Evolutionary conservation across 2,797 vertebrate genomes (phyloP).

Genomic region (Trematomus bernacchii): DNA sequence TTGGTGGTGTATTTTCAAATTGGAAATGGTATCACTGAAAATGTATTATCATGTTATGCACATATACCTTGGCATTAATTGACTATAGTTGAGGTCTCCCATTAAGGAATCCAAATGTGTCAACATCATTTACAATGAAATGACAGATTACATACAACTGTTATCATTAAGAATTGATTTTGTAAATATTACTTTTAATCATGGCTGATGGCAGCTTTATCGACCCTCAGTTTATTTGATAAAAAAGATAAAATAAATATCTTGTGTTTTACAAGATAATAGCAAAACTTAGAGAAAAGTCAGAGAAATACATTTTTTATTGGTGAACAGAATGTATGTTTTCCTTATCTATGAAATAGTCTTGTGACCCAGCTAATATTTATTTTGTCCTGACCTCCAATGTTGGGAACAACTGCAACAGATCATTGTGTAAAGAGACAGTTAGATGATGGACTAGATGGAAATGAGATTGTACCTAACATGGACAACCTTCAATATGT

Average conservation of each 20-base stretch:
- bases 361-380: background rate
- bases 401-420: background rate
- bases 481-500: background rate
- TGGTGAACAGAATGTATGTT: background rate
- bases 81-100: background rate
- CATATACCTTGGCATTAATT: background rate
- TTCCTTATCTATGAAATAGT: background rate
- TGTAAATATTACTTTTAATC: background rate
- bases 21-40: background rate
- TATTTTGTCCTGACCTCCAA: background rate
- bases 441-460: background rate
- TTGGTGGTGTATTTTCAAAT: background rate
- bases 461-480: background rate
- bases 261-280: background rate
- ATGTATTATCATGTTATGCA: background rate
- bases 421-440: background rate
- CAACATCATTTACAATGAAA: background rate
- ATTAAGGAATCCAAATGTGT: background rate
- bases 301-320: background rate
- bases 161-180: background rate
- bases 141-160: background rate
- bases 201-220: background rate
- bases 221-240: background rate
- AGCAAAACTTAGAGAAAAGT: background rate
- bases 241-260: background rate